Evolutionary conservation across 2,797 vertebrate species (phyloP), one percentile per base, ranked within the genome.

Genomic region (Molothrus aeneus): DNA sequence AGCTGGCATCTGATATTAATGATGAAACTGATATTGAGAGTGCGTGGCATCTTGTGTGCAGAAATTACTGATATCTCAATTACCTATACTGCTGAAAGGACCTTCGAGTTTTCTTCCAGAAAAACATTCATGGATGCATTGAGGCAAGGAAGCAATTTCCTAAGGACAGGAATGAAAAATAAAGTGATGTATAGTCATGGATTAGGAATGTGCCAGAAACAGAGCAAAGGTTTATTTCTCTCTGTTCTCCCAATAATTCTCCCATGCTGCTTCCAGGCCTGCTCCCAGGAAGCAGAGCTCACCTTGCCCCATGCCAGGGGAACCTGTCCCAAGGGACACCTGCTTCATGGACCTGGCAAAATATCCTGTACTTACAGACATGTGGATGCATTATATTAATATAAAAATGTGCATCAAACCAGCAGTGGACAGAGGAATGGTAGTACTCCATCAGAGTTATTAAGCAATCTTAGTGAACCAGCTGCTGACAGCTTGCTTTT

Each of bases 31-130:
- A 94, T 45, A 34, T 47, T 16, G 15, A 78, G 91, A 11, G 7
- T 40, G 51, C 34, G 26, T 57, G 77, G 74, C 68, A 93, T 72
- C 64, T 81, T 82, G 70, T 42, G 54, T 91, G 93, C 80, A 88
- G 81, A 59, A 92, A 72, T 73, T 73, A 70, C 64, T 95, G 79
- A 84, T 93, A 82, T 90, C 96, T 93, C 77, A 90, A 94, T 96
- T 93, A 92, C 53, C 45, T 88, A 91, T n/a, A 40, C 83, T 93
- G 48, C 56, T 63, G 78, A 94, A 88, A 91, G 80, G 61, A 56
- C 40, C 34, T 38, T 4, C 6, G 32, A 82, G 25, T 53, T 70
- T 65, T 83, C 79, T 50, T 80, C 65, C 45, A 87, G 54, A 83
- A 83, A 86, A 86, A 24, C 2, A 1, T 69, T 89, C 0, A 4